These are phyloP conservation scores for Trisateles emortualis DNA, from an alignment of 2,888 invertebrate species.

Conservation along the genomic window DNA sequence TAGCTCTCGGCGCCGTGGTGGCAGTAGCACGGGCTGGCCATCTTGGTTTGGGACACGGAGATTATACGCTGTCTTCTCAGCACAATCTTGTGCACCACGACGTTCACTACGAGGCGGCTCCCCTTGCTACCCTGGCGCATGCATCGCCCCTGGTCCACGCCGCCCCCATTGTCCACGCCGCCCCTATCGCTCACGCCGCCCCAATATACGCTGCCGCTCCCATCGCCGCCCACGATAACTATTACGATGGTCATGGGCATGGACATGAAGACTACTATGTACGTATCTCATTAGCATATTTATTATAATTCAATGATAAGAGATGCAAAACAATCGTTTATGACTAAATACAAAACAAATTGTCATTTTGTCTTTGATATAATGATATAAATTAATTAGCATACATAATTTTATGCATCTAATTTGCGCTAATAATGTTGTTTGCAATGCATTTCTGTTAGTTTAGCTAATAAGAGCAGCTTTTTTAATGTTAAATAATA, in stretches of 20 bases:
- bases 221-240: constrained; percentile 50
- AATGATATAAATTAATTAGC: background rate
- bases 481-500: no score
- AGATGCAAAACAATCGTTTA: background rate
- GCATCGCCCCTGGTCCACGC: constrained; percentile 53
- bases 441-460: background rate
- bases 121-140: constrained; percentile 42
- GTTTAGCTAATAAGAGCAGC: background rate
- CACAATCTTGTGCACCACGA: constrained; percentile 54
- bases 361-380: background rate
- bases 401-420: background rate
- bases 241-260: constrained; percentile 46
- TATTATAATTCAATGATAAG: background rate
- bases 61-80: constrained; percentile 45
- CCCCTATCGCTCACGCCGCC: constrained; percentile 49
- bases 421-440: background rate
- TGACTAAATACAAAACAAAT: constrained; percentile 12
- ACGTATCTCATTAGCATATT: constrained; percentile 37
- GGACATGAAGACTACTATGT: constrained; percentile 73
- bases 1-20: constrained; percentile 71
- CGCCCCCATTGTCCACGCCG: constrained; percentile 43
- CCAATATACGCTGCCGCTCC: constrained; percentile 49
- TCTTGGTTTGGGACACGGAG: constrained; percentile 56
- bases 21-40: constrained; percentile 84
- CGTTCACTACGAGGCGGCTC: constrained; percentile 41